Evolutionary conservation across 2,113 vertebrate genomes (phyloP).

Genomic region (Pygoscelis antarcticus): DNA sequence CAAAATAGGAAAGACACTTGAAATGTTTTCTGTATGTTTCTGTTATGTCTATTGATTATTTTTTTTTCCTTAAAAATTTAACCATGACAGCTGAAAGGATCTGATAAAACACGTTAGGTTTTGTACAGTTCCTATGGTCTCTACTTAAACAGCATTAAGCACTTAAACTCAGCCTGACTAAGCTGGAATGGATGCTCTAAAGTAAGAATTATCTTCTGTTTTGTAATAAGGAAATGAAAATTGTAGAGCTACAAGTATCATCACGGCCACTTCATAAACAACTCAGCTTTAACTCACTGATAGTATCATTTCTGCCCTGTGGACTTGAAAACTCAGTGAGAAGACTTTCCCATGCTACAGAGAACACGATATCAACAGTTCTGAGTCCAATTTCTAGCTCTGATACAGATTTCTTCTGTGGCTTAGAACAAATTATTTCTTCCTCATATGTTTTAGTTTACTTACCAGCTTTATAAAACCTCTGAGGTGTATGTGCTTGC

Average conservation of each 20-base stretch:
- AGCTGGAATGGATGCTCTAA: not conserved
- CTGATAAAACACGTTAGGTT: fast-evolving
- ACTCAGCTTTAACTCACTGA: not conserved
- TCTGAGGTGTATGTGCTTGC: not conserved
- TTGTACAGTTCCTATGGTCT: not conserved
- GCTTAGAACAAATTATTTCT: conserved; percentile 1
- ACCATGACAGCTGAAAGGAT: not conserved
- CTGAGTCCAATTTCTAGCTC: not conserved
- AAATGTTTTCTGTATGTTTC: not conserved
- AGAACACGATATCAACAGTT: not conserved
- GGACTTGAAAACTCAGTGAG: not conserved
- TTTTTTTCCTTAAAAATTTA: not conserved
- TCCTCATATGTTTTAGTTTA: not conserved
- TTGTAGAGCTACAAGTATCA: not conserved
- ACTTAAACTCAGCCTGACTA: not conserved
- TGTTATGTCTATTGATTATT: not conserved
- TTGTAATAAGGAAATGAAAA: not conserved
- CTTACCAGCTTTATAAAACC: not conserved
- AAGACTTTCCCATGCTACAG: not conserved
- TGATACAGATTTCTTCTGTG: not conserved
- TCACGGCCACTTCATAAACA: not conserved
- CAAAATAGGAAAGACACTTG: not conserved
- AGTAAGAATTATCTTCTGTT: not conserved
- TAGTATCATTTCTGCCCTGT: not conserved
- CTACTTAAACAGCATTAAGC: not conserved